These are phyloP conservation scores for Callospermophilus lateralis DNA, from an alignment of 2,113 vertebrate genomes.

Conservation along the genomic window DNA sequence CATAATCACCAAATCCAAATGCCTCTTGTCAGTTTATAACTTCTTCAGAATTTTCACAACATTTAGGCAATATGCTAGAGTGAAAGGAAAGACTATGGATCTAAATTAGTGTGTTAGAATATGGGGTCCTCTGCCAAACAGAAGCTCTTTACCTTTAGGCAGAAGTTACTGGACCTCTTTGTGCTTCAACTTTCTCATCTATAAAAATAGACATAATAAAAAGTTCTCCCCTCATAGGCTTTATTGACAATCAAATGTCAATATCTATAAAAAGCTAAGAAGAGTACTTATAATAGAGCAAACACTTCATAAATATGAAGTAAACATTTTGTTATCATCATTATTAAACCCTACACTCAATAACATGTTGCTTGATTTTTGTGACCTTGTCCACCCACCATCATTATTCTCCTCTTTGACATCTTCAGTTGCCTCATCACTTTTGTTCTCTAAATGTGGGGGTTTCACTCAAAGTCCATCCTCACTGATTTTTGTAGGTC, in stretches of 20 bases:
- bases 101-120: background rate
- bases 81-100: background rate
- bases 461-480: background rate
- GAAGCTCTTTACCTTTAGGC: background rate
- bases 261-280: background rate
- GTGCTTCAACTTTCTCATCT: background rate
- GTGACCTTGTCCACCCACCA: background rate
- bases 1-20: background rate
- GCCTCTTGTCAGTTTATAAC: background rate
- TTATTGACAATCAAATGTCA: background rate
- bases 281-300: background rate
- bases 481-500: conserved; percentile 32
- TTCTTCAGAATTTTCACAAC: background rate
- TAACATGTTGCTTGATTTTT: background rate
- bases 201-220: background rate
- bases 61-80: background rate
- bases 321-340: background rate
- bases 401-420: background rate
- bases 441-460: background rate
- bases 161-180: conserved; percentile 4
- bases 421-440: background rate
- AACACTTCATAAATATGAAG: background rate
- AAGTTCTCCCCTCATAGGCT: background rate
- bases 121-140: background rate
- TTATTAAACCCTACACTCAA: background rate